Percentiles rank a stretch among this genome's conserved stretches.
Conservation (phyloP, 2,797 vertebrate genomes). For the Garrulus glandarius region DNA sequence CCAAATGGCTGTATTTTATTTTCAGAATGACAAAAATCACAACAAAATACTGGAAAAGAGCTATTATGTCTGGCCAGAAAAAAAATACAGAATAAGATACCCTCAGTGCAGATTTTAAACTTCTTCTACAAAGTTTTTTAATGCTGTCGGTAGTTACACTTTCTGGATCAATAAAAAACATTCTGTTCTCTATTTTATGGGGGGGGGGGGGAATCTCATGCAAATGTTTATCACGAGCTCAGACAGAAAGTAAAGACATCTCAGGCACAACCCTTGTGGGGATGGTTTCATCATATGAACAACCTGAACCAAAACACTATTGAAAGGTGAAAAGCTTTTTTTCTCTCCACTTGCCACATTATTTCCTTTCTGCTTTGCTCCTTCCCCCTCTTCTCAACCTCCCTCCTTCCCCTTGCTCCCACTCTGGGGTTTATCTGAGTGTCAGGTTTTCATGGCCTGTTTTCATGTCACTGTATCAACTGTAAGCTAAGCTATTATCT, state of each 20-base stretch:
- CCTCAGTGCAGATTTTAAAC: neutral
- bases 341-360: neutral
- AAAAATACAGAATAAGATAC: neutral
- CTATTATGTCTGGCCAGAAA: neutral
- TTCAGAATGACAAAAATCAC: neutral
- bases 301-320: neutral
- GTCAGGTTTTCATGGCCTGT: neutral
- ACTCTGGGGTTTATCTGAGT: neutral
- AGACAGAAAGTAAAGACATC: neutral
- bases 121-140: neutral
- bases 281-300: neutral
- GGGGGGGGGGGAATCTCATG: neutral
- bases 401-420: neutral
- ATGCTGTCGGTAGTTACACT: neutral
- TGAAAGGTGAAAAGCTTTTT: neutral
- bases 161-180: neutral
- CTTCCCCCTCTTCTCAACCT: neutral
- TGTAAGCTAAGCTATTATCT: neutral
- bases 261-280: neutral
- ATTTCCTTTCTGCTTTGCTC: neutral
- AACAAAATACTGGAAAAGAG: neutral
- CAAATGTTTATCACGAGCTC: neutral
- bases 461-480: neutral
- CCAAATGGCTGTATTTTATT: neutral
- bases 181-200: neutral